Evolutionary conservation across 1,140 invertebrate species (phyloP).

Genomic region (Brachionus calyciflorus): DNA sequence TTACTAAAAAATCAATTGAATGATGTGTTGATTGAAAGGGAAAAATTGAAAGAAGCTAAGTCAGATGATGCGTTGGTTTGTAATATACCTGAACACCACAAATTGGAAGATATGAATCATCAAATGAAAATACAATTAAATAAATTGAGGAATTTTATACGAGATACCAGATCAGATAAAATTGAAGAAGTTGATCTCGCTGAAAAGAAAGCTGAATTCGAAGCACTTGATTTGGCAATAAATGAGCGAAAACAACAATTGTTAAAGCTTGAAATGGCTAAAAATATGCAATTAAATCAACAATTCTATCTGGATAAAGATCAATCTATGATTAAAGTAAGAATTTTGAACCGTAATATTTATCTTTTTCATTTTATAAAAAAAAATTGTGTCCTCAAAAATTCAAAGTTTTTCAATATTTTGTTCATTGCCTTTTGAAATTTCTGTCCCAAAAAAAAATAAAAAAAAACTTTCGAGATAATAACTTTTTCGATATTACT

Average conservation of each 20-base stretch:
- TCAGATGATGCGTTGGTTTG: neutral
- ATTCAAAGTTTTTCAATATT: no score
- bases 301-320: slow-evolving; percentile 26
- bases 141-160: neutral
- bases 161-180: neutral
- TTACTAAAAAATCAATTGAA: slow-evolving; percentile 4
- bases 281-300: slow-evolving; percentile 32
- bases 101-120: slow-evolving; percentile 43
- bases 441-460: no score
- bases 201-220: slow-evolving; percentile 39
- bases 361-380: neutral
- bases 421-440: no score
- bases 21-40: neutral
- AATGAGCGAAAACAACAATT: slow-evolving; percentile 42
- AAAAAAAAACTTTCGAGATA: no score
- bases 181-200: slow-evolving; percentile 1
- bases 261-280: slow-evolving; percentile 1
- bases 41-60: neutral
- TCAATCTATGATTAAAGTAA: slow-evolving; percentile 13
- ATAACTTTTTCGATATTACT: no score
- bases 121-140: neutral
- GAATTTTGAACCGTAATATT: neutral
- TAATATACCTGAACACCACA: slow-evolving; percentile 44
- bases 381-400: no score
- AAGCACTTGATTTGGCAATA: slow-evolving; percentile 39